Percentiles rank a stretch among this genome's conserved stretches.
Evolutionary conservation across 2,888 invertebrate species (phyloP).

Genomic region (Opisthograptis luteolata): DNA sequence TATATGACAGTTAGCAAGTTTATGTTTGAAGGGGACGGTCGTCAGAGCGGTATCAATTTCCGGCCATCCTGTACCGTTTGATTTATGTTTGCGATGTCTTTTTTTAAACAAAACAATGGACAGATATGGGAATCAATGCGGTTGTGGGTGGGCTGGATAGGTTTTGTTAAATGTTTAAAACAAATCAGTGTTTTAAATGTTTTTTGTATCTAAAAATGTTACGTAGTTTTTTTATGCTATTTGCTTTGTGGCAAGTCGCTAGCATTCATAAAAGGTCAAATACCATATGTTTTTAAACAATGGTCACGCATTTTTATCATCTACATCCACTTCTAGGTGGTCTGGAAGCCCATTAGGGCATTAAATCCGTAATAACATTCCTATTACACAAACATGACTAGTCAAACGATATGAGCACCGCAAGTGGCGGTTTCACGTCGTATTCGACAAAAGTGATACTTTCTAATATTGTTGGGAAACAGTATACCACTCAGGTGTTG

Average conservation of each 20-base stretch:
- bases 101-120: slow-evolving; percentile 44
- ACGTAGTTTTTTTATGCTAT: no score
- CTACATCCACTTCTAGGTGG: no score
- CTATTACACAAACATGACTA: slow-evolving; percentile 52
- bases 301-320: no score
- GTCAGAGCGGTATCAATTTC: slow-evolving; percentile 75
- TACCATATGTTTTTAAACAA: no score
- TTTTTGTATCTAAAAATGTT: no score
- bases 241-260: no score
- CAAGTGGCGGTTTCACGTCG: slow-evolving; percentile 34
- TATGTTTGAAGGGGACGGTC: slow-evolving; percentile 51
- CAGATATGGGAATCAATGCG: slow-evolving; percentile 12
- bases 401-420: slow-evolving; percentile 35
- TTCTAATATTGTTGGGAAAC: slow-evolving; percentile 64
- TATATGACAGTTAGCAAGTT: slow-evolving; percentile 33
- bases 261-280: no score
- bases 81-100: slow-evolving; percentile 68
- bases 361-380: background rate
- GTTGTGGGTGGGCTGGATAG: slow-evolving; percentile 7
- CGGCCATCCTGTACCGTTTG: slow-evolving; percentile 67
- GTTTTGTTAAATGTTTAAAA: no score
- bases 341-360: no score
- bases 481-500: slow-evolving; percentile 69
- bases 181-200: no score
- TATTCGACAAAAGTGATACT: slow-evolving; percentile 61